A percentile compares a stretch with the other conserved stretches of the same genome.
phyloP scores from a whole-genome alignment of 1,140 invertebrate genomes.

The Drosophila elegans region DNA sequence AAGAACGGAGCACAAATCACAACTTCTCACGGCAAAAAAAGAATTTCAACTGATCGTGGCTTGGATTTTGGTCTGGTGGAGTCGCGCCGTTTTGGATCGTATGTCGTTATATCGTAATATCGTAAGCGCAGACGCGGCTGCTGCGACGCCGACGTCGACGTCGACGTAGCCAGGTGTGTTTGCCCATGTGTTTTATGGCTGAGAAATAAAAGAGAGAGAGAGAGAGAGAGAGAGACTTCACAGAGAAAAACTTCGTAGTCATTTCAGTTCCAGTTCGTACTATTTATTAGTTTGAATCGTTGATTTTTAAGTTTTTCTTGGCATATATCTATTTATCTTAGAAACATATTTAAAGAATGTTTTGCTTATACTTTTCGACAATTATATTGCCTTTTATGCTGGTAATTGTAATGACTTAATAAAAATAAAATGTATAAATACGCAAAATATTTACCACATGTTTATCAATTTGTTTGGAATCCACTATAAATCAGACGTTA shows the following conservation, averaged over 20 bases:
- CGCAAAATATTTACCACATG: too few species aligned
- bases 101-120: conserved; percentile 35
- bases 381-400: too few species aligned
- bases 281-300: background rate
- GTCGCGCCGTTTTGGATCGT: background rate
- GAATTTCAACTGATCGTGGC: conserved; percentile 66
- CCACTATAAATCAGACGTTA: too few species aligned
- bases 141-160: conserved; percentile 22
- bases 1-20: conserved; percentile 44
- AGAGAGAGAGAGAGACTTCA: conserved; percentile 8
- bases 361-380: too few species aligned
- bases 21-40: conserved; percentile 53
- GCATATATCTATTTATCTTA: too few species aligned
- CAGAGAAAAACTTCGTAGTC: background rate
- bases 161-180: conserved; percentile 39
- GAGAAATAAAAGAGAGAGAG: conserved; percentile 7
- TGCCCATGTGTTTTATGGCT: conserved; percentile 7
- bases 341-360: too few species aligned
- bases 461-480: too few species aligned
- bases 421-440: too few species aligned
- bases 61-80: conserved; percentile 25
- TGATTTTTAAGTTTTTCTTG: too few species aligned
- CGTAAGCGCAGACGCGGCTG: conserved; percentile 32
- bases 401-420: too few species aligned
- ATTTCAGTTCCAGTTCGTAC: too few species aligned